Evolutionary conservation across 2,797 vertebrate species (phyloP), one percentile per base, ranked within the genome.

Genomic region (Pipistrellus pygmaeus): DNA sequence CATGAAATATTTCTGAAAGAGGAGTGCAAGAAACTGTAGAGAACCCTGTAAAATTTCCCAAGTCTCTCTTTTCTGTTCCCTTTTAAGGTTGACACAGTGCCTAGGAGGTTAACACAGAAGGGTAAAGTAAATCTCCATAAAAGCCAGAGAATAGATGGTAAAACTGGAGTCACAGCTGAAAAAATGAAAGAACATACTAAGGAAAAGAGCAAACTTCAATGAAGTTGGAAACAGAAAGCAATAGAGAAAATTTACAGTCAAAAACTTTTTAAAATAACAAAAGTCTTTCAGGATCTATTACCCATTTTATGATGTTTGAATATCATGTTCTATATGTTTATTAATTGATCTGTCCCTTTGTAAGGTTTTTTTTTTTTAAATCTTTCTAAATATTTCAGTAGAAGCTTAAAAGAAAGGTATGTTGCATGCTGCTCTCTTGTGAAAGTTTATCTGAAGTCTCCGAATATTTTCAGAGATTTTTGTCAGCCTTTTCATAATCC

Each of bases 101-200:
- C 84, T 96, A 82, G 73, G 93, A 96, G 96, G 92, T 95, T 90
- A 96, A 96, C 94, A 96, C 95, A 95, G 96, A 96, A 96, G 96
- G 95, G 96, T 81, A 95, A 69, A 95, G 48, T 27, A 94, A 96
- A 17, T 71, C 90, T 97, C 97, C 94, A 94, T 92, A 90, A 96
- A 97, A 96, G 94, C 93, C 96, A 88, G 23, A 75, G 95, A 93
- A 14, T 95, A 95, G 94, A 41, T 6, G 9, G 57, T 14, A 35
- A 30, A 64, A 27, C 93, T 97, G 95, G 96, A 96, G 96, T 88
- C 38, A 94, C 18, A 81, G n/a, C 8, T 89, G 30, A 83, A 64
- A 23, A 64, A n/a, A 64, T n/a, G 68, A 35, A 66, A 66, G 11
- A 51, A 48, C 7, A 51, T 51, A 48, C 17, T 6, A 32, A 93